These are phyloP conservation scores for Spodoptera litura DNA, from an alignment of 1,140 invertebrate species.

Conservation along the genomic window DNA sequence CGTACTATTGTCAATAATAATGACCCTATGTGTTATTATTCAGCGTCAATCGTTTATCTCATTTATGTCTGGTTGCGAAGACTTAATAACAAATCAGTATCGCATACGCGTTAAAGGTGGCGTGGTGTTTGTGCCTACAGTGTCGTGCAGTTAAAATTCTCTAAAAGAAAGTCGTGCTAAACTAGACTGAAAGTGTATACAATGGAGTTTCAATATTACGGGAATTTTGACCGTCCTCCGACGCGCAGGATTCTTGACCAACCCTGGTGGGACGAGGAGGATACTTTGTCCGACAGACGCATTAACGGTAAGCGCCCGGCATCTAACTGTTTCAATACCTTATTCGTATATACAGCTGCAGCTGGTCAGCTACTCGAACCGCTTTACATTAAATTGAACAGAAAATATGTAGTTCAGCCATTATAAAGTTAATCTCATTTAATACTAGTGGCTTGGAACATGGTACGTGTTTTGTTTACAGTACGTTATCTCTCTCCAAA, in stretches of 20 bases:
- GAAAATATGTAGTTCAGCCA: background rate
- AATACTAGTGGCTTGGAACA: background rate
- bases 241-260: conserved; percentile 68
- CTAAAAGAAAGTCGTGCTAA: conserved; percentile 32
- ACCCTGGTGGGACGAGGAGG: conserved; percentile 82
- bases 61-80: conserved; percentile 67
- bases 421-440: conserved; percentile 19
- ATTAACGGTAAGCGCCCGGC: conserved; percentile 69
- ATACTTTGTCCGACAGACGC: conserved; percentile 77
- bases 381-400: background rate
- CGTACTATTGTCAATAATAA: conserved; percentile 56
- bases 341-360: conserved; percentile 6
- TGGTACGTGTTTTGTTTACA: conserved; percentile 36
- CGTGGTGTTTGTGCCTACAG: conserved; percentile 63
- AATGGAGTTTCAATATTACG: conserved; percentile 82
- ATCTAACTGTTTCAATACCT: conserved; percentile 8
- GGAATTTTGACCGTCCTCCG: conserved; percentile 69
- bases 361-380: background rate
- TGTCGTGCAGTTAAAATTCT: conserved; percentile 46
- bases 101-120: conserved; percentile 64
- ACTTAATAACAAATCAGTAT: conserved; percentile 76
- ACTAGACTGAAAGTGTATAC: conserved; percentile 33
- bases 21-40: conserved; percentile 55
- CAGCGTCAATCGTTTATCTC: conserved; percentile 75
- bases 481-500: conserved; percentile 29